Evolutionary conservation across 2,797 vertebrate genomes (phyloP).

Genomic region (Clarias platycephalus): DNA sequence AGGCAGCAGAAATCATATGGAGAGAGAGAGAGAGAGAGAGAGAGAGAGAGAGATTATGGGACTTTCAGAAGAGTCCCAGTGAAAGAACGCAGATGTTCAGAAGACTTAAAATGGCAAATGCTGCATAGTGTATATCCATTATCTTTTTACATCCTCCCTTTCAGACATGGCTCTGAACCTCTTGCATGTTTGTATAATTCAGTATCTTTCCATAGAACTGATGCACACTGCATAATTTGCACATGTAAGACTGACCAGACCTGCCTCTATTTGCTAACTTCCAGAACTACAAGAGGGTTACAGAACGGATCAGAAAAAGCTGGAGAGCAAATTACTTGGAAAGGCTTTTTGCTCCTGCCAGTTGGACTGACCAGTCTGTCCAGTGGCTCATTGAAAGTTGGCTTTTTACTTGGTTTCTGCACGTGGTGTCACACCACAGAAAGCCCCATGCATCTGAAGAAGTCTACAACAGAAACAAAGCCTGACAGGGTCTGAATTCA

Average conservation of each 20-base stretch:
- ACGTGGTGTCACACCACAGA: neutral
- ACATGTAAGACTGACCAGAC: neutral
- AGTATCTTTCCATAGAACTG: neutral
- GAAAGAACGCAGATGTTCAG: neutral
- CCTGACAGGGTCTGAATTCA: neutral
- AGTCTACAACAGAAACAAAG: neutral
- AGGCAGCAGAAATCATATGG: neutral
- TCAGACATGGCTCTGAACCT: neutral
- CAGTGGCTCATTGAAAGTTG: neutral
- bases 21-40: neutral
- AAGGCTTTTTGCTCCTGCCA: conserved; percentile 3
- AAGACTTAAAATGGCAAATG: conserved; percentile 3
- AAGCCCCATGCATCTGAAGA: neutral
- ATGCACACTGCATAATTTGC: neutral
- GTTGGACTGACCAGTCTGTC: conserved; percentile 7
- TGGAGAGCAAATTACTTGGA: conserved; percentile 27
- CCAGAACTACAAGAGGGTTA: conserved; percentile 14
- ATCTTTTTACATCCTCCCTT: neutral
- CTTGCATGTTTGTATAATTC: neutral
- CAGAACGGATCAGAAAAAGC: conserved; percentile 6
- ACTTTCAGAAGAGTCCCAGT: neutral
- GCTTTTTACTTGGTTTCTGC: neutral
- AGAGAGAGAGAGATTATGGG: neutral
- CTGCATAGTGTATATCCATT: neutral
- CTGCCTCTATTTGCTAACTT: neutral